These are phyloP conservation scores for Eulemur coronatus DNA, from an alignment of 2,797 vertebrate genomes.

Conservation along the genomic window DNA sequence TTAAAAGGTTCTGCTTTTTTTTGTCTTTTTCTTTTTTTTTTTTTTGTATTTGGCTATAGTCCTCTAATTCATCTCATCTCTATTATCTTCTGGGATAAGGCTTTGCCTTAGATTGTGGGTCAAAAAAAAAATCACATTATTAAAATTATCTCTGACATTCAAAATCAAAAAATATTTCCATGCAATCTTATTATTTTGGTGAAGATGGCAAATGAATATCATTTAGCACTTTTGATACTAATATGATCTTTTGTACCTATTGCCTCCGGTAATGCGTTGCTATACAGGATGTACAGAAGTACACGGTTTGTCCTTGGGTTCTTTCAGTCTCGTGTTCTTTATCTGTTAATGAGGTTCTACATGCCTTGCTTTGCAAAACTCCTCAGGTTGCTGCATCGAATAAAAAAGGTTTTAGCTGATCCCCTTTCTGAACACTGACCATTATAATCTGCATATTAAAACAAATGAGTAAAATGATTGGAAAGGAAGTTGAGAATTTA, in stretches of 20 bases:
- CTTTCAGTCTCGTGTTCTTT: constrained; percentile 64
- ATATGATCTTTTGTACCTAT: constrained; percentile 52
- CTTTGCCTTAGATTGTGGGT: constrained; percentile 66
- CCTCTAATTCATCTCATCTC: constrained; percentile 66
- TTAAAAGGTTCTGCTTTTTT: constrained; percentile 71
- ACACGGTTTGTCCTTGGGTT: constrained; percentile 53
- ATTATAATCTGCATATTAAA: constrained; percentile 21
- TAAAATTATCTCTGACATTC: constrained; percentile 72
- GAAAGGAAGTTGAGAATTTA: neutral
- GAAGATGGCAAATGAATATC: constrained; percentile 60
- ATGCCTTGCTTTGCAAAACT: constrained; percentile 66
- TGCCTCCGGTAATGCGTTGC: constrained; percentile 12
- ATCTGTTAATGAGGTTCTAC: constrained; percentile 34
- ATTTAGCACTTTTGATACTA: constrained; percentile 52
- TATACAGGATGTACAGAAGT: constrained; percentile 60
- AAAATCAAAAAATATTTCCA: constrained; percentile 61
- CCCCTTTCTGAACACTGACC: constrained; percentile 52
- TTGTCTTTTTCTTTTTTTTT: neutral
- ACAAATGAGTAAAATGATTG: neutral
- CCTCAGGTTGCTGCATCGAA: constrained; percentile 59
- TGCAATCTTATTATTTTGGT: constrained; percentile 66
- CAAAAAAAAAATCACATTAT: constrained; percentile 36
- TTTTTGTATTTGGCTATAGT: constrained; percentile 40
- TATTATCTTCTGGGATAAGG: constrained; percentile 72
- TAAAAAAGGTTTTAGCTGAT: constrained; percentile 54